Base-by-base conservation (phyloP, 2,888 invertebrate genomes). In the Volucella inanis region DNA sequence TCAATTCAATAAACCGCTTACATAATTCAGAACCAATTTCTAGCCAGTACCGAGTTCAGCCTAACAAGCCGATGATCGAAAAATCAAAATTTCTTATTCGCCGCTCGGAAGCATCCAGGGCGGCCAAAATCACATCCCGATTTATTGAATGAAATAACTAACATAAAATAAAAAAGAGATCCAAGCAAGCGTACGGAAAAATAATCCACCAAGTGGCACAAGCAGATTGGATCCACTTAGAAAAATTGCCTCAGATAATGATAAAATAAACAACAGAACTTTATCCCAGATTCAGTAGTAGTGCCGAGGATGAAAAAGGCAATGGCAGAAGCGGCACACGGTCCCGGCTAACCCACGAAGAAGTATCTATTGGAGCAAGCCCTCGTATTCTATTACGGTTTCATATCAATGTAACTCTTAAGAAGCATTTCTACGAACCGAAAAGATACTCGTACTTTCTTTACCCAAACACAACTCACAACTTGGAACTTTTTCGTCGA, bases 231-330 rank as follows among this genome's bases (percentile, higher is more conserved):
- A 81, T 86, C 85, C 85, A 86, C 85, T 86, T 86, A 86, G 72
- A 86, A 87, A 87, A 86, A 86, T 86, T 86, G 85, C 85, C 85
- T 86, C 72, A 76, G 62, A 86, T 86, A 86, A 86, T 86, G 85
- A 86, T 86, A 81, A 86, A 86, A 86, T 86, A 86, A 86, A 86
- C 85, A 86, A 81, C 77, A 72, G 62, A 76, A 76, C 80, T 67
- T 80, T 57, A 76, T 80, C 54, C 80, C 76, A n/a, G 57, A 59
- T 52, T 9, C 49, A 22, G 57, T 41, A 55, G 55, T n/a, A 61
- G 15, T 10, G 12, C 39, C 52, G 39, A 49, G 50, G 49, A 15
- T 14, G 49, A 55, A 50, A 52, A 59, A 57, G 72, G 22, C 67
- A 59, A 15, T 12, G 49, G 62, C 50, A 52, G 54, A 57, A 67